Evolutionary conservation across 2,888 invertebrate species (phyloP), one percentile per base, ranked within the genome.

Genomic region (Yponomeuta sedellus): DNA sequence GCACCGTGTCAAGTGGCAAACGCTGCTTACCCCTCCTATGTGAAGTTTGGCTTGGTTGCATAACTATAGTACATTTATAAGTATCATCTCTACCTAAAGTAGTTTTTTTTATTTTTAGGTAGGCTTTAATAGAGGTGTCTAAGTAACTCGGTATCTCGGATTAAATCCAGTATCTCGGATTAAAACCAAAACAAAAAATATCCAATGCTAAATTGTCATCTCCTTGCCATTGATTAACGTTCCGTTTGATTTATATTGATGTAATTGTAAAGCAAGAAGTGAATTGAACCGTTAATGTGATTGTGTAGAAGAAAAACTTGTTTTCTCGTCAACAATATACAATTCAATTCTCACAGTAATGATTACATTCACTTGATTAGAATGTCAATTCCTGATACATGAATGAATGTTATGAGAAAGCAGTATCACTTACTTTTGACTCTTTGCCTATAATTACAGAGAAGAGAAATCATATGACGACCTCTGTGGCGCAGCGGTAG

Each of bases 251-350:
- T 34, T 6, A 34, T 28, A 19, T 40, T 16, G 40, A 63, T 63
- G 40, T 19, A 20, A 22, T 28, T 19, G 8, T 16, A 1, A 52
- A 56, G 79, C 75, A 86, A 88, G 86, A 87, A 85, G 76, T 82
- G 78, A 84, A 85, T 85, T 83, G 79, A 79, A 83, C 76, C 77
- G 72, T 76, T 81, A 80, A 83, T 82, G 80, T 82, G 73, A 77
- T 73, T 69, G 72, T 72, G 75, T 74, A 74, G 76, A 82, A 80
- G 75, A 82, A 82, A 85, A 64, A 83, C 80, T 79, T 78, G 80
- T 78, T 82, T 87, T 88, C 86, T 81, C 85, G 28, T 19, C 40
- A 57, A 67, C 64, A 64, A 86, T 79, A 86, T 79, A 80, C 78
- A 78, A 80, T 80, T 77, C 73, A 71, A 75, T 88, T 89, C 88